phyloP scores from a whole-genome alignment of 2,888 invertebrate species.

The Nemapogon koenigi region DNA sequence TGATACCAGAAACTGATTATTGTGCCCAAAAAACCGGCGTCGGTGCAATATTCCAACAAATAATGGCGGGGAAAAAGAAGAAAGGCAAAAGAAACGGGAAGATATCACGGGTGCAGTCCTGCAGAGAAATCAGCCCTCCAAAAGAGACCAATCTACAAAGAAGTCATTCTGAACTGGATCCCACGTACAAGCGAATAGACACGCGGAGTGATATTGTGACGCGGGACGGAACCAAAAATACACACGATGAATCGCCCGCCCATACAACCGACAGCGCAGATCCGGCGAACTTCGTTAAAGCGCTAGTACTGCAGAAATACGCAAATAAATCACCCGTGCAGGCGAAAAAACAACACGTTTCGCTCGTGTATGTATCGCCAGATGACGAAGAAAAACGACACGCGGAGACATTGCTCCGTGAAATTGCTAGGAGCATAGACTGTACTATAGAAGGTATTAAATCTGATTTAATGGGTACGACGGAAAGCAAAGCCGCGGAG shows the following conservation, averaged over 20 bases:
- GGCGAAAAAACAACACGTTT: constrained; percentile 44
- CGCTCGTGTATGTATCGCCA: constrained; percentile 43
- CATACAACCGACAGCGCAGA: constrained; percentile 26
- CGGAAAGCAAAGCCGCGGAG: constrained; percentile 30
- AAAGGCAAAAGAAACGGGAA: constrained; percentile 31
- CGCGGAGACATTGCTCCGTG: constrained; percentile 47
- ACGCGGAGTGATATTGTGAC: constrained; percentile 19
- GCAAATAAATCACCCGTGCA: constrained; percentile 35
- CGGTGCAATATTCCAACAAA: constrained; percentile 40
- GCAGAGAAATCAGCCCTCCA: constrained; percentile 30
- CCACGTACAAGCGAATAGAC: constrained; percentile 15
- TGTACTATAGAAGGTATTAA: constrained; percentile 44
- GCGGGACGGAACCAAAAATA: constrained; percentile 54
- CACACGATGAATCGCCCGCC: constrained; percentile 16
- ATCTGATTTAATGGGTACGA: constrained; percentile 36
- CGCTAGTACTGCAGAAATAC: constrained; percentile 53
- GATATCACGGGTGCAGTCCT: constrained; percentile 31
- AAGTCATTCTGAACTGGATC: constrained; percentile 28
- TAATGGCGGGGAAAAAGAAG: constrained; percentile 51
- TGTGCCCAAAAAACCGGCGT: constrained; percentile 45
- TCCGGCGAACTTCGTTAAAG: constrained; percentile 48
- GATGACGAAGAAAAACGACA: constrained; percentile 38
- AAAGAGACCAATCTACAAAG: constrained; percentile 33
- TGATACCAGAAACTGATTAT: constrained; percentile 48
- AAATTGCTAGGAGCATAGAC: constrained; percentile 52